phyloP scores from a whole-genome alignment of 2,797 vertebrate species.

The Myripristis murdjan region DNA sequence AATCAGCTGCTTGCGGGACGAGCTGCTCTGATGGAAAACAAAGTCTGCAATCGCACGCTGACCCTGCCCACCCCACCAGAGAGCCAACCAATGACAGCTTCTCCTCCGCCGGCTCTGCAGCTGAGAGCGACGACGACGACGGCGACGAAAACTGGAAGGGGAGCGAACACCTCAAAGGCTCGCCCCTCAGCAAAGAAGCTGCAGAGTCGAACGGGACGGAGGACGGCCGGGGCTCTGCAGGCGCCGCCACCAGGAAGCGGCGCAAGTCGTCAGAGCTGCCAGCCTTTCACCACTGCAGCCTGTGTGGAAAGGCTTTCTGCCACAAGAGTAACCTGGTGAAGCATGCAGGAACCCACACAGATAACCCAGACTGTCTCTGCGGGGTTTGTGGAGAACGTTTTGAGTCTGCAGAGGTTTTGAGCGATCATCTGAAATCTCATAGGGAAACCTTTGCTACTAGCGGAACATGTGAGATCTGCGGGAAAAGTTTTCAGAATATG shows the following conservation, averaged over 20 bases:
- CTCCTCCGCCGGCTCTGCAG: constrained; percentile 13
- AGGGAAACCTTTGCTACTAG: not conserved
- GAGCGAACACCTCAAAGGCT: not conserved
- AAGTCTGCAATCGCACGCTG: not conserved
- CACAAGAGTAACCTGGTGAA: constrained; percentile 35
- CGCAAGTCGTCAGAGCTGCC: accelerated
- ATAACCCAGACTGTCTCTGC: constrained; percentile 6
- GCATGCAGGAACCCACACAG: constrained; percentile 44
- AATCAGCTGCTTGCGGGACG: not conserved
- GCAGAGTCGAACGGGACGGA: not conserved
- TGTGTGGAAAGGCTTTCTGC: not conserved
- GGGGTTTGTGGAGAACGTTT: constrained; percentile 43
- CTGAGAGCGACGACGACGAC: constrained; percentile 1
- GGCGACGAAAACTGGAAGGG: constrained; percentile 3
- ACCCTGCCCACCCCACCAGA: not conserved
- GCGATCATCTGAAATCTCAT: constrained; percentile 42
- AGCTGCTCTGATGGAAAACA: not conserved
- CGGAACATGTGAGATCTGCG: constrained; percentile 40
- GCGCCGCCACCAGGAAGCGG: not conserved
- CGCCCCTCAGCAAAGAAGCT: too few relatives aligned
- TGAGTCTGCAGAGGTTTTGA: constrained; percentile 5
- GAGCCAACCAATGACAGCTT: not conserved
- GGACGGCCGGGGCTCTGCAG: not conserved
- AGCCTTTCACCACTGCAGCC: not conserved
- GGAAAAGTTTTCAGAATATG: constrained; percentile 60